Conservation (phyloP, 2,113 vertebrate genomes). For the Fukomys damarensis region DNA sequence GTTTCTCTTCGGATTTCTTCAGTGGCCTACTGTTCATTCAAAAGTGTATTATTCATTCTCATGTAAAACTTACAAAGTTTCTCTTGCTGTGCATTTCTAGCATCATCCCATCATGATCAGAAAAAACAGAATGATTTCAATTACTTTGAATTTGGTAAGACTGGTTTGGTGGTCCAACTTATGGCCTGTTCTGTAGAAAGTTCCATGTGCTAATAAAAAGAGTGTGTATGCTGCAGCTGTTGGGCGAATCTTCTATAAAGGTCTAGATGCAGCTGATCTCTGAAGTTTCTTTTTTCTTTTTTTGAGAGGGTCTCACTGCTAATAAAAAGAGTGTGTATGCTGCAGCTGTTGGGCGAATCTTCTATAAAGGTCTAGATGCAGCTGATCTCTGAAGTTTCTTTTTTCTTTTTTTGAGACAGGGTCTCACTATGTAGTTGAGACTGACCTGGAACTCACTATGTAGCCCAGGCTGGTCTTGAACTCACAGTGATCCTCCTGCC, state of each 20-base stretch:
- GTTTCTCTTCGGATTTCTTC: background rate
- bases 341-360: background rate
- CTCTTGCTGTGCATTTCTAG: background rate
- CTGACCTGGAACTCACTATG: too few relatives aligned
- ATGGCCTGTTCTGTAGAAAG: background rate
- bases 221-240: background rate
- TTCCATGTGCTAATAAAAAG: background rate
- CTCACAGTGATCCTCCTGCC: too few relatives aligned
- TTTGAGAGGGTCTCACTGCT: too few relatives aligned
- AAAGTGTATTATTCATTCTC: background rate
- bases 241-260: background rate
- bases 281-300: too few relatives aligned
- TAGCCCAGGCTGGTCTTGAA: too few relatives aligned
- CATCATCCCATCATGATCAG: background rate
- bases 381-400: too few relatives aligned
- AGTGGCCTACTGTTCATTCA: background rate
- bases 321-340: background rate
- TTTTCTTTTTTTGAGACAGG: too few relatives aligned
- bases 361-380: background rate
- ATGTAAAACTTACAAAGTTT: background rate
- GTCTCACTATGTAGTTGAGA: too few relatives aligned
- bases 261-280: background rate
- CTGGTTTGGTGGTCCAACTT: background rate
- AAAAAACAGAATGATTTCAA: background rate
- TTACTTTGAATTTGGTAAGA: background rate